Conservation (phyloP, 2,113 vertebrate genomes). For the Micronisus gabar region DNA sequence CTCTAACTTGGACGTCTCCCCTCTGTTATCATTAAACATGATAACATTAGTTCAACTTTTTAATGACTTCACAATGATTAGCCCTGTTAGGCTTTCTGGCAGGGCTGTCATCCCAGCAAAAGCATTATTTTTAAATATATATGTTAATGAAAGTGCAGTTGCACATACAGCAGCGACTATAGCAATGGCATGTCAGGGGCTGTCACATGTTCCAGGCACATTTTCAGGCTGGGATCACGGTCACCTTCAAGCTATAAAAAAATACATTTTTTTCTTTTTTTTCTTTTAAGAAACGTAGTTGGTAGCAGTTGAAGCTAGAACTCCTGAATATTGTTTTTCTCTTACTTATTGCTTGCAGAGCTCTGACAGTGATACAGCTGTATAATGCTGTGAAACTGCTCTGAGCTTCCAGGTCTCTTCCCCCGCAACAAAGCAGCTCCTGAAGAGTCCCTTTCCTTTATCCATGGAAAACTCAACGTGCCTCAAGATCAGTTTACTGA, state of each 20-base stretch:
- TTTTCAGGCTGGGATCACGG: conserved; percentile 32
- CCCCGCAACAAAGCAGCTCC: not conserved
- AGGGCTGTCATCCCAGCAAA: not conserved
- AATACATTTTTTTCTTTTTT: not conserved
- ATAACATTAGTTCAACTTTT: conserved; percentile 2
- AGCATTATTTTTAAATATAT: conserved; percentile 26
- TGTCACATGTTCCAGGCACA: conserved; percentile 5
- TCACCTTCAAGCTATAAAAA: conserved; percentile 19
- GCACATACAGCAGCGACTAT: conserved; percentile 7
- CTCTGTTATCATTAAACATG: conserved; percentile 37
- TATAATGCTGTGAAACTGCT: not conserved
- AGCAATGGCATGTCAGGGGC: conserved; percentile 13
- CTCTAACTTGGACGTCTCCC: conserved; percentile 5
- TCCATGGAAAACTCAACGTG: not conserved
- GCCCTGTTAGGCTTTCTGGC: conserved; percentile 6
- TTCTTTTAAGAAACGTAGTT: not conserved
- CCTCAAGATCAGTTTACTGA: not conserved
- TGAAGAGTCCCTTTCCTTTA: not conserved
- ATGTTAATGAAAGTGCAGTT: conserved; percentile 9
- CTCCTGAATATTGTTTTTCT: not conserved
- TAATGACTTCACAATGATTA: conserved; percentile 16
- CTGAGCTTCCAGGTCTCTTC: not conserved
- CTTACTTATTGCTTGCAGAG: not conserved
- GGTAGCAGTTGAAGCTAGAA: not conserved
- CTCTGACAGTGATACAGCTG: not conserved